These are phyloP conservation scores for Drosophila mettleri DNA, from an alignment of 2,888 invertebrate genomes.

Conservation along the genomic window DNA sequence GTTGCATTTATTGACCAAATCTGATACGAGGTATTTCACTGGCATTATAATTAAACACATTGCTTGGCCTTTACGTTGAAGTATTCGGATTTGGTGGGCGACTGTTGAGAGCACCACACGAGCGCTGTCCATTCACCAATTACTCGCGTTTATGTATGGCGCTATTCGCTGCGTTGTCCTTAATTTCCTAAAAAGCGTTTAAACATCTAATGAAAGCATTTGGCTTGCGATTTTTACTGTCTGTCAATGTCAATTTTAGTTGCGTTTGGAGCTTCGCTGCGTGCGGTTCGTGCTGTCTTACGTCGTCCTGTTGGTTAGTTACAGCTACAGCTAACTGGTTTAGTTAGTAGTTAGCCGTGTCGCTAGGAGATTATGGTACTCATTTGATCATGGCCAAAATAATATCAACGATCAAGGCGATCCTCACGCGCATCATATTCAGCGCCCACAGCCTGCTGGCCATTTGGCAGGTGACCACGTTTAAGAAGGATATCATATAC, in stretches of 20 bases:
- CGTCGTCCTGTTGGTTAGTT: neutral
- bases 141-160: conserved; percentile 66
- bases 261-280: conserved; percentile 71
- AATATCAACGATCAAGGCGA: conserved; percentile 92
- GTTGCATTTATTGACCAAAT: neutral
- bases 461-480: conserved; percentile 95
- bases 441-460: conserved; percentile 94
- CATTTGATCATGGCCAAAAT: conserved; percentile 89
- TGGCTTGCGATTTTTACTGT: conserved; percentile 57
- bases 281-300: conserved; percentile 63
- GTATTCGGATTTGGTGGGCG: conserved; percentile 18
- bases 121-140: conserved; percentile 71
- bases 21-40: neutral
- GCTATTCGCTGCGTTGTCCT: conserved; percentile 69
- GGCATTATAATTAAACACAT: neutral
- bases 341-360: conserved; percentile 7
- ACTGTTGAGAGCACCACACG: conserved; percentile 7
- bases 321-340: conserved; percentile 9
- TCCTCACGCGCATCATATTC: conserved; percentile 92
- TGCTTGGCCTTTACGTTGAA: neutral
- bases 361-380: conserved; percentile 25
- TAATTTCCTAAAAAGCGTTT: conserved; percentile 81
- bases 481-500: conserved; percentile 91
- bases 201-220: conserved; percentile 79
- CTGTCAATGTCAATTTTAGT: conserved; percentile 68